Evolutionary conservation across 64 coral and sea anemone genomes (phyloP), one percentile per base, ranked within the genome.

Genomic region (Stylophora pistillata): DNA sequence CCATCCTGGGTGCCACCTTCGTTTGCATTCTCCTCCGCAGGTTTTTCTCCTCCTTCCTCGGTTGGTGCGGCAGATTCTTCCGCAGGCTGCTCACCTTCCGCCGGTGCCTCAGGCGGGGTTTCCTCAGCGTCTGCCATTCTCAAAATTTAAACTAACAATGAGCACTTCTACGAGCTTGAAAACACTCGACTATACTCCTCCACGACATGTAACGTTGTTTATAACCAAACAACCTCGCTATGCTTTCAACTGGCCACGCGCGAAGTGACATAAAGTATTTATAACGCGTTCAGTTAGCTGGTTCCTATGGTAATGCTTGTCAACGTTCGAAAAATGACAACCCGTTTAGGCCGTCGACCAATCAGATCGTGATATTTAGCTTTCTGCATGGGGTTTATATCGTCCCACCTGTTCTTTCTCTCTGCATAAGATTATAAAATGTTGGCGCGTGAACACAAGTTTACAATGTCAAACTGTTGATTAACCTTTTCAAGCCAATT

Each of bases 251-350:
- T 59, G 25, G 60, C 64, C 80, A 70, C 62, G 60, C 80, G 62
- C 21, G 58, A 84, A 84, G 69, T 53, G 61, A 84, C 31, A 84
- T 84, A 47, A 69, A 84, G 69, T 84, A 84, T 84, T 84, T 53
- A 84, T 53, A 54, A 65, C 33, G 80, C 80, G 62, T 84, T 84
- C 12, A 69, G 32, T 84, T 53, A 12, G 20, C n/a, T 33, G 64
- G 80, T 84, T 84, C 18, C 34, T 53, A 70, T 84, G 37, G 47
- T 41, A 4, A 84, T 53, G 23, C 27, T 14, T 84, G 34, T 69
- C 62, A 70, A 84, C 62, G 10, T 61, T 25, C 21, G 18, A 20
- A 68, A 53, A 52, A 53, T 84, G 34, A 68, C 80, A 70, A 61
- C 32, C 58, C 33, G 29, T 70, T 21, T 3, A 70, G 69, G 23